Percentiles rank a stretch among this genome's conserved stretches.
Conservation (phyloP, 1,140 invertebrate genomes). For the Heliconius himera region DNA sequence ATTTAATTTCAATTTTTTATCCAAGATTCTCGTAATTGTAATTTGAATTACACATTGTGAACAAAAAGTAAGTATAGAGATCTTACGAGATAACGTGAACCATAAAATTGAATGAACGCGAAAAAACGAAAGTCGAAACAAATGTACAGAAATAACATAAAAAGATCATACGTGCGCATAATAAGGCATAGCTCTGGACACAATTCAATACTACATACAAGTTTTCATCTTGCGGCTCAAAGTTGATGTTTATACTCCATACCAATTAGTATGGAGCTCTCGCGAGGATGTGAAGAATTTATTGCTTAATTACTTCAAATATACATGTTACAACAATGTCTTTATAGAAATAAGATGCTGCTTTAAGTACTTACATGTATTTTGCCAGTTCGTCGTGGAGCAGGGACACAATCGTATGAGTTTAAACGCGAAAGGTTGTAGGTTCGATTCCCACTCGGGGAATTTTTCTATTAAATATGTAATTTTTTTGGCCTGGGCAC, state of each 20-base stretch:
- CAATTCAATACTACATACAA: constrained; percentile 35
- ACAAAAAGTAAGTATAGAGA: background rate
- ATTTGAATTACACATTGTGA: background rate
- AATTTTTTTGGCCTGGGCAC: no score
- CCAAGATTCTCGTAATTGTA: background rate
- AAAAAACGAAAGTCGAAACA: constrained; percentile 45
- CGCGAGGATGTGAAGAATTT: constrained; percentile 17
- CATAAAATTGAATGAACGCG: constrained; percentile 50
- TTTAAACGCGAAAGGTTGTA: no score
- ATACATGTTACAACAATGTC: background rate
- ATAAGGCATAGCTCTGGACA: constrained; percentile 38
- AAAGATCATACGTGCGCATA: constrained; percentile 31
- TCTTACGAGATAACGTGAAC: constrained; percentile 36
- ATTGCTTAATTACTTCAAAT: constrained; percentile 28
- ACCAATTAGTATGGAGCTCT: constrained; percentile 33
- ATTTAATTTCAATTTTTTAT: background rate
- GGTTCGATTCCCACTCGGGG: no score
- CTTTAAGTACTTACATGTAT: background rate
- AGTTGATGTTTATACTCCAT: constrained; percentile 26
- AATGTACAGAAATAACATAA: constrained; percentile 47
- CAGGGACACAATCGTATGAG: no score
- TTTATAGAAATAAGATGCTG: background rate
- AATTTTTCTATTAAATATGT: no score
- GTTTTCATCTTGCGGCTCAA: constrained; percentile 24
- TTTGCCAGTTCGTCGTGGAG: no score